phyloP scores from a whole-genome alignment of 2,888 invertebrate species.

The Nesidiocoris tenuis region DNA sequence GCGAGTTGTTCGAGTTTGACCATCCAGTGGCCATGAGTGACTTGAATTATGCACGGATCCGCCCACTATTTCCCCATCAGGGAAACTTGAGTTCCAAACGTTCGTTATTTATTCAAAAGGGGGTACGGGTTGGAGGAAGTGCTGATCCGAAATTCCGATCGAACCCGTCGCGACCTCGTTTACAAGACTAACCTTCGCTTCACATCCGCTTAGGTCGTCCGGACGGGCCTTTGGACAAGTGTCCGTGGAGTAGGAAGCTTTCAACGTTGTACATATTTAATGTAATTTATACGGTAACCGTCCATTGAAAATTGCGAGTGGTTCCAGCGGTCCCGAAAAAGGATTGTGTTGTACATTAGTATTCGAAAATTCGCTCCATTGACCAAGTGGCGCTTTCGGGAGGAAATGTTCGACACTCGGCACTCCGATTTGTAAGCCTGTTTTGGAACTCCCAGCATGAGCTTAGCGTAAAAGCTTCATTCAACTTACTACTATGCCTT shows the following conservation, averaged over 20 bases:
- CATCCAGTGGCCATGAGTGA: conserved; percentile 1
- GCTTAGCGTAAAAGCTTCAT: too few relatives aligned
- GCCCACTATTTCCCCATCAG: background rate
- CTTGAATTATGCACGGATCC: conserved; percentile 22
- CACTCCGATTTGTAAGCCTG: too few relatives aligned
- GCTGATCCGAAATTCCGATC: conserved; percentile 10
- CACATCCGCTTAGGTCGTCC: background rate
- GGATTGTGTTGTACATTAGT: too few relatives aligned
- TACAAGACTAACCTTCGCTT: background rate
- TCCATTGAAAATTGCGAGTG: background rate
- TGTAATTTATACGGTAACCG: background rate
- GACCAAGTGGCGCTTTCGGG: too few relatives aligned
- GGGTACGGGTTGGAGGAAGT: background rate
- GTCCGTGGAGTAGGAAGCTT: background rate
- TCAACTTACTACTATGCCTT: too few relatives aligned
- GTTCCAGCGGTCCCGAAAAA: background rate
- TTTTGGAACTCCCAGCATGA: too few relatives aligned
- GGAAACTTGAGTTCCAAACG: background rate
- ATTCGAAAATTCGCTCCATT: too few relatives aligned
- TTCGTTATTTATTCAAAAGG: conserved; percentile 20
- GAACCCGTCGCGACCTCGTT: conserved; percentile 13
- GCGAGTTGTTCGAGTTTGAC: background rate
- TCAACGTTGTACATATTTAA: background rate
- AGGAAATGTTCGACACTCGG: too few relatives aligned
- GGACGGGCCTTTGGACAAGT: background rate